Conservation (phyloP, 2,888 invertebrate genomes). For the Leptinotarsa peninsularis region DNA sequence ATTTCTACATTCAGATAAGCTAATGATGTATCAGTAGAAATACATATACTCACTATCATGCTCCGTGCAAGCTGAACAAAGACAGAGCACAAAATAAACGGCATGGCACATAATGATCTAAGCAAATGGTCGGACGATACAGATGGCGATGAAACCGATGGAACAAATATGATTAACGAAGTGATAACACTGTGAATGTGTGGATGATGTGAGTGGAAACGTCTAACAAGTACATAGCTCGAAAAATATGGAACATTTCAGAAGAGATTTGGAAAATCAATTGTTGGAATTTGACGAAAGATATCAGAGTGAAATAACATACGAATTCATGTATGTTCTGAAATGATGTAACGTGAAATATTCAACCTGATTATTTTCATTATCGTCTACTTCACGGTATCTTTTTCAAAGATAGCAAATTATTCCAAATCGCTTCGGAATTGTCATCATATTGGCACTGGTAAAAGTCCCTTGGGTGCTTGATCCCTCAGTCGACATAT, state of each 20-base stretch:
- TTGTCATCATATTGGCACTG: background rate
- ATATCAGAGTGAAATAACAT: no score
- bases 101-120: constrained; percentile 55
- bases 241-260: constrained; percentile 14
- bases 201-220: constrained; percentile 45
- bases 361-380: background rate
- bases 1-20: background rate
- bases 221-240: constrained; percentile 15
- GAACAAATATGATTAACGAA: constrained; percentile 29
- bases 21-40: constrained; percentile 21
- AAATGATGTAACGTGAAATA: background rate
- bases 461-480: constrained; percentile 23
- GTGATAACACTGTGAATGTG: constrained; percentile 39
- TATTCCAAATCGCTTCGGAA: background rate
- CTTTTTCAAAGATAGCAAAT: background rate
- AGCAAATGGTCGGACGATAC: constrained; percentile 30
- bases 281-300: background rate
- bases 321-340: no score
- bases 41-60: constrained; percentile 85
- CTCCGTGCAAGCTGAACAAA: constrained; percentile 88
- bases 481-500: constrained; percentile 41
- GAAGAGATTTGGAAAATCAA: background rate
- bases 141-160: constrained; percentile 41
- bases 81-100: constrained; percentile 73
- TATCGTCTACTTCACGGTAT: no score